Conservation (phyloP, 2,797 vertebrate species). For the Sphaeramia orbicularis region DNA sequence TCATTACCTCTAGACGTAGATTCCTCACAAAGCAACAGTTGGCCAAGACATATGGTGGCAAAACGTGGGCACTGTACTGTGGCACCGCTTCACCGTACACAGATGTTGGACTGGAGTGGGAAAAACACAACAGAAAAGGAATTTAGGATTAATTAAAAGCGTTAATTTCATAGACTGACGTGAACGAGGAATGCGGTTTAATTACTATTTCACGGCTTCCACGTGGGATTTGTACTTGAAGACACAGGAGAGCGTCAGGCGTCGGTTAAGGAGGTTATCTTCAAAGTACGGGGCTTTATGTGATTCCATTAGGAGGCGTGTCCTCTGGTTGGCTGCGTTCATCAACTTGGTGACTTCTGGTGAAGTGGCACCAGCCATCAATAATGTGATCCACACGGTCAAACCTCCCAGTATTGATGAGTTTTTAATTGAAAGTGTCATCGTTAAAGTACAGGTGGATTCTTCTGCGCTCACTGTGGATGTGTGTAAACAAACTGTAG, state of each 20-base stretch:
- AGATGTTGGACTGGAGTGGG: slow-evolving; percentile 70
- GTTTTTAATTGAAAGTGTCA: slow-evolving; percentile 4
- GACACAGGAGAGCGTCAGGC: not conserved
- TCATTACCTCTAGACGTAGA: slow-evolving; percentile 60
- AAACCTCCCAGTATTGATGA: slow-evolving; percentile 5
- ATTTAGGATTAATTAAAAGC: slow-evolving; percentile 53
- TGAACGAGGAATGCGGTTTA: slow-evolving; percentile 27
- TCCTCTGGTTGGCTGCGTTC: not conserved
- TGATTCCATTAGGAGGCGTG: not conserved
- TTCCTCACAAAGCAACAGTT: slow-evolving; percentile 73
- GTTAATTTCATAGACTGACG: slow-evolving; percentile 26
- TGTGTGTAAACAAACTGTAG: not conserved
- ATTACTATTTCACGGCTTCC: slow-evolving; percentile 27
- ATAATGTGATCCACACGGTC: not conserved
- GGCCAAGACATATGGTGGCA: slow-evolving; percentile 71
- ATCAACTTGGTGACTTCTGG: not conserved
- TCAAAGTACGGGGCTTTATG: not conserved
- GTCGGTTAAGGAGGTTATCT: not conserved
- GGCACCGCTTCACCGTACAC: slow-evolving; percentile 70
- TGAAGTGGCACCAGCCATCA: slow-evolving; percentile 10
- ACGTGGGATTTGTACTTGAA: not conserved
- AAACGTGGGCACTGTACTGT: slow-evolving; percentile 70
- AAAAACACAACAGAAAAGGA: slow-evolving; percentile 51
- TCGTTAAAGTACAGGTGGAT: not conserved
- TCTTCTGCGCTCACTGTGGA: not conserved